Evolutionary conservation across 2,797 vertebrate species (phyloP).

Genomic region (Oreonectes daqikongensis): DNA sequence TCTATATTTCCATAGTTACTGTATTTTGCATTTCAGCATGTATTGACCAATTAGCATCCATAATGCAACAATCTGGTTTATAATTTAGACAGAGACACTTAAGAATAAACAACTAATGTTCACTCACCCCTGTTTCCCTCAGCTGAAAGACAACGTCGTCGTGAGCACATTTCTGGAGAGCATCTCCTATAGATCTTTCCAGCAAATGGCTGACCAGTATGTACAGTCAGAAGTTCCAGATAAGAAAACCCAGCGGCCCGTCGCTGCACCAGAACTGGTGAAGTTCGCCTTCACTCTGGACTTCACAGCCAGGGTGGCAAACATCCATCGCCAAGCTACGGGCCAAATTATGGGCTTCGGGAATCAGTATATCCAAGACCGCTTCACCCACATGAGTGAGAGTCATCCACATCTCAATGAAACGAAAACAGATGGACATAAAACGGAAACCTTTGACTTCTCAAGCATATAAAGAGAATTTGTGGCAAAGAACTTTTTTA

Average conservation of each 20-base stretch:
- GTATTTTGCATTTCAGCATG: no score
- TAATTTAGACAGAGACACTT: not conserved
- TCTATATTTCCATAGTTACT: no score
- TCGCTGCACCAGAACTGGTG: slow-evolving; percentile 72
- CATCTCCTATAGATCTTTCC: slow-evolving; percentile 85
- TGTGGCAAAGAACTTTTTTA: no score
- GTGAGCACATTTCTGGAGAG: slow-evolving; percentile 77
- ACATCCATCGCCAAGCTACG: slow-evolving; percentile 76
- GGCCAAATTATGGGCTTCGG: slow-evolving; percentile 84
- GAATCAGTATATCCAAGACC: slow-evolving; percentile 77
- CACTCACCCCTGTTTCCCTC: slow-evolving; percentile 32
- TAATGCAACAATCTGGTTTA: no score
- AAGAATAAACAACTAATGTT: not conserved
- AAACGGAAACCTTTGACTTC: slow-evolving; percentile 5
- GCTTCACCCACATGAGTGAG: slow-evolving; percentile 70
- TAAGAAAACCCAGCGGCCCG: slow-evolving; percentile 46
- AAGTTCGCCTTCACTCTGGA: slow-evolving; percentile 83
- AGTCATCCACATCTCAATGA: slow-evolving; percentile 36
- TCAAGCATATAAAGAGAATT: slow-evolving; percentile 31
- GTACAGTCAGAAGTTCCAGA: slow-evolving; percentile 59
- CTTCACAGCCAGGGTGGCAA: slow-evolving; percentile 79
- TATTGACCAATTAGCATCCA: no score
- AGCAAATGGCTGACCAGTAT: slow-evolving; percentile 81
- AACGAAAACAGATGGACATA: slow-evolving; percentile 1
- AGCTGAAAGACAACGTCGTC: slow-evolving; percentile 80